phyloP scores from a whole-genome alignment of 1,140 invertebrate genomes.

The Papilio helenus region DNA sequence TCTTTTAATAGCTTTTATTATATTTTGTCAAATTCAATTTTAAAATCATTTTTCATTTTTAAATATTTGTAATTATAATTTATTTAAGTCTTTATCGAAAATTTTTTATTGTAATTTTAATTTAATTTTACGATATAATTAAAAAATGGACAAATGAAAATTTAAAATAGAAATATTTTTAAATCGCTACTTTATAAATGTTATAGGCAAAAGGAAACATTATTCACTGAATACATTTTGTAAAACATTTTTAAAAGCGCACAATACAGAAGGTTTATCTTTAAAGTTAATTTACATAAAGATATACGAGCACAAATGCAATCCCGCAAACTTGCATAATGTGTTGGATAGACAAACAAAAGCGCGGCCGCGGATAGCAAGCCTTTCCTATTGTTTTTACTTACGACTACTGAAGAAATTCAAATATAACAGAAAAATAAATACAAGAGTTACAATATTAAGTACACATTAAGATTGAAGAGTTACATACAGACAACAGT shows the following conservation, averaged over 20 bases:
- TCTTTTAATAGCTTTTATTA: background rate
- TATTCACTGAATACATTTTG: slow-evolving; percentile 25
- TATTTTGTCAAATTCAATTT: background rate
- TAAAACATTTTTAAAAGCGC: slow-evolving; percentile 33
- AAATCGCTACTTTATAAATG: background rate
- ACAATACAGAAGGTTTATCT: slow-evolving; percentile 37
- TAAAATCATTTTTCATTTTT: too few species aligned
- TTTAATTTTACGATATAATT: too few species aligned
- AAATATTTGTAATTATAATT: too few species aligned
- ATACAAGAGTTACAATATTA: background rate
- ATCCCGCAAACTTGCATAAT: slow-evolving; percentile 37
- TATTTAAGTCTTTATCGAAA: too few species aligned
- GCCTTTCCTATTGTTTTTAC: background rate
- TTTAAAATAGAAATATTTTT: background rate
- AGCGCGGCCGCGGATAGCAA: slow-evolving; percentile 5
- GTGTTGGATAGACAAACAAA: slow-evolving; percentile 34
- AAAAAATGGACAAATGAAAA: too few species aligned
- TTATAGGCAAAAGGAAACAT: slow-evolving; percentile 4
- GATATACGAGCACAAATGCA: slow-evolving; percentile 37
- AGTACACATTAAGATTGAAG: background rate
- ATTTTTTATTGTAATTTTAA: too few species aligned
- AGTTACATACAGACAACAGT: background rate
- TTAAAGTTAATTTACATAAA: slow-evolving; percentile 37
- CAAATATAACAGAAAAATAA: background rate
- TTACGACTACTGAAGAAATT: background rate